Evolutionary conservation across 1,140 invertebrate species (phyloP), one percentile per base, ranked within the genome.

Genomic region (Xylocopa sonorina): DNA sequence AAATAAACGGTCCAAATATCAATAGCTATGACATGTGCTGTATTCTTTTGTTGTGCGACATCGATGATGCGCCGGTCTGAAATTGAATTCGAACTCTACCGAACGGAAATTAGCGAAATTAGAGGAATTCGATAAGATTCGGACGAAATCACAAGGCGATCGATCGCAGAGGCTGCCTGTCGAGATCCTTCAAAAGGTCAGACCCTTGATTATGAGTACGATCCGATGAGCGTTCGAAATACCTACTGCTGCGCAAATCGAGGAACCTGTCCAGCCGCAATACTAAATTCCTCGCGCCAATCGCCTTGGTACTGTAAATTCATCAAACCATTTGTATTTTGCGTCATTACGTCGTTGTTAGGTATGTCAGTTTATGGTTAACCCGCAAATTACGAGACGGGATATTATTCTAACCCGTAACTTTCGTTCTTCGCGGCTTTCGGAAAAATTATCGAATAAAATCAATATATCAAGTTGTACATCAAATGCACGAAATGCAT

Each of bases 291-390:
- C 60, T 80, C 66, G 51, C 82, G 48, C 41, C 72, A 53, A 38
- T 71, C 53, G 14, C 51, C 85, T 58, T 89, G 88, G 85, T 89
- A 81, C 60, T 85, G 43, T 46, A 90, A 87, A 87, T 46, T 87
- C 64, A 21, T 89, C 53, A 91, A 88, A 84, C 87, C 89, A 21
- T 67, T 91, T 38, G 83, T 86, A 53, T 91, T 90, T 46, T 89
- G 89, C 66, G 53, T 90, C 24, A 82, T 92, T 16, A 92, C 90
- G 5, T 88, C 90, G 29, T 76, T 91, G 38, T 73, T 92, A 43
- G 91, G 91, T 92, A 82, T 77, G 83, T 63, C 14, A 4, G 1
- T 43, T 3, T 53, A 21, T 50, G 55, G 46, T 64, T 64, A 74
- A 64, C 24, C 41, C 12, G 18, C 18, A 16, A 60, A 48, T 34